Conservation (phyloP, 2,888 invertebrate genomes). For the Pseudococcus longispinus region DNA sequence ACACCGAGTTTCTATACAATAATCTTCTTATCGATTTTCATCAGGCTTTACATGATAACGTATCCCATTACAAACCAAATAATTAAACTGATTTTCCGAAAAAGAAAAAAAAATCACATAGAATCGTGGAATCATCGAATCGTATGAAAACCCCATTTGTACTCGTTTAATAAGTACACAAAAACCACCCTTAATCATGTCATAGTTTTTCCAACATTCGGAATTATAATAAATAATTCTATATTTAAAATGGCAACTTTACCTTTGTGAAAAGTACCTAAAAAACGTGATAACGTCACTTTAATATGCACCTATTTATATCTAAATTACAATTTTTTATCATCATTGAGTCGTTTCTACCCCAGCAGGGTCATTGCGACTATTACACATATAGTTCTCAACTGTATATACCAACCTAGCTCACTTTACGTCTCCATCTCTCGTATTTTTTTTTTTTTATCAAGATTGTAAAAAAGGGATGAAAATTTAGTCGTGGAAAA, state of each 20-base stretch:
- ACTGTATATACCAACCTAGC: background rate
- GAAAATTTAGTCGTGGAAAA: background rate
- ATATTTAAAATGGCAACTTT: background rate
- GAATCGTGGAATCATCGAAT: too few species aligned
- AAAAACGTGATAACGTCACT: background rate
- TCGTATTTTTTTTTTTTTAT: background rate
- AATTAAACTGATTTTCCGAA: background rate
- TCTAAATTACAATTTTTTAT: background rate
- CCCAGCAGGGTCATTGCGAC: background rate
- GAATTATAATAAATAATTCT: background rate
- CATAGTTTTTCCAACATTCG: background rate
- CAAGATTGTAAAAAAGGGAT: background rate
- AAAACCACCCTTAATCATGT: background rate
- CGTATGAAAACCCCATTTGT: background rate
- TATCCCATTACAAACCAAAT: background rate
- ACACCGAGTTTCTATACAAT: background rate
- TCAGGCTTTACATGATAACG: background rate
- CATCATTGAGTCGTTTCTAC: background rate
- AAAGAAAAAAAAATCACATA: too few species aligned
- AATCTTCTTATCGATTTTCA: background rate
- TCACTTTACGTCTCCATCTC: background rate
- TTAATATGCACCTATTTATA: background rate
- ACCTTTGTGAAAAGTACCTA: background rate
- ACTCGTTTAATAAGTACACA: too few species aligned
- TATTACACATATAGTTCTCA: background rate